Conservation (phyloP, 2,888 invertebrate genomes). For the Sacculina carcini region DNA sequence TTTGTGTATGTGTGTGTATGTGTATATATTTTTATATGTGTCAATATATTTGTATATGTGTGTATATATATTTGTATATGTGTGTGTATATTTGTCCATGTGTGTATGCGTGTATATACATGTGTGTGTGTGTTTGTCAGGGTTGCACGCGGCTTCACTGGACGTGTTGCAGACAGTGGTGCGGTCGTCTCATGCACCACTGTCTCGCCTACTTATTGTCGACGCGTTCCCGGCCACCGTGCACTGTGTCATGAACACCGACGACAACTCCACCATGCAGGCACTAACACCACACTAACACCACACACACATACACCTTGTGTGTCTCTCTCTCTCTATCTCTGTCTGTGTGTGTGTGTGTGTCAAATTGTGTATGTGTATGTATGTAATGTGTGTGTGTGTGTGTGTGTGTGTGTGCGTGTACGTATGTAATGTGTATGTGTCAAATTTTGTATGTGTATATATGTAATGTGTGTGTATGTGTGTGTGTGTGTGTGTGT, state of each 20-base stretch:
- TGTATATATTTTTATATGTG: too few species aligned
- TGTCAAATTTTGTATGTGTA: too few species aligned
- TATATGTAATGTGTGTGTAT: too few species aligned
- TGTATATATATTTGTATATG: too few species aligned
- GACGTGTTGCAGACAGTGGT: slow-evolving; percentile 38
- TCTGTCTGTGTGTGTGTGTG: neutral
- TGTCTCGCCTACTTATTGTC: slow-evolving; percentile 30
- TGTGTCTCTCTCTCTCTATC: neutral
- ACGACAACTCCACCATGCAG: slow-evolving; percentile 35
- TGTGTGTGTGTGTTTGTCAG: too few species aligned
- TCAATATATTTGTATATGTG: too few species aligned
- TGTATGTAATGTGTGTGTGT: neutral
- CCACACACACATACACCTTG: neutral
- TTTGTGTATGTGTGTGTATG: too few species aligned
- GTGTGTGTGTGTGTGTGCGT: neutral
- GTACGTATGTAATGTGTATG: neutral
- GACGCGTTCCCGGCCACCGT: slow-evolving; percentile 37
- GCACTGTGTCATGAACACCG: slow-evolving; percentile 32
- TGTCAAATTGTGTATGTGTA: neutral
- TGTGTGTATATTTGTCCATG: too few species aligned
- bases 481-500: too few species aligned
- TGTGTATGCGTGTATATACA: too few species aligned
- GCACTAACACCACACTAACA: too few species aligned
- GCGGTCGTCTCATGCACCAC: slow-evolving; percentile 30
- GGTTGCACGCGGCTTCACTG: slow-evolving; percentile 28